These are phyloP conservation scores for Pollenia amentaria DNA, from an alignment of 2,888 invertebrate genomes.

Conservation along the genomic window DNA sequence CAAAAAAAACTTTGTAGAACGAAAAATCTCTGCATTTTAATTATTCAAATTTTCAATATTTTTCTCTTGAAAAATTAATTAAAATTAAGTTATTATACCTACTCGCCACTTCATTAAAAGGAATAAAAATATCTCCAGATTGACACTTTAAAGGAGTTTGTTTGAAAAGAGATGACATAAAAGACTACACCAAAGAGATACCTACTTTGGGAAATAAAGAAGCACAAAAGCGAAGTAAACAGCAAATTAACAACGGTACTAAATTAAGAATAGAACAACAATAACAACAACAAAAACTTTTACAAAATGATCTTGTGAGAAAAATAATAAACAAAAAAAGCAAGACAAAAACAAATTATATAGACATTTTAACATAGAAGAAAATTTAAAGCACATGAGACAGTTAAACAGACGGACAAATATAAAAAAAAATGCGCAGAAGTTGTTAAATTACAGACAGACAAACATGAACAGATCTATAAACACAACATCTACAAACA, in stretches of 20 bases:
- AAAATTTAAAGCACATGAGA: constrained; percentile 19
- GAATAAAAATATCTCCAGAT: constrained; percentile 3
- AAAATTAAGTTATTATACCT: too few species aligned
- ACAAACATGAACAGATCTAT: constrained; percentile 10
- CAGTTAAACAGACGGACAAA: not conserved
- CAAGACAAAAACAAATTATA: constrained; percentile 49
- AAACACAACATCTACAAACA: constrained; percentile 1
- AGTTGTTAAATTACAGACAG: constrained; percentile 64
- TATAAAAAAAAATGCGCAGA: constrained; percentile 71
- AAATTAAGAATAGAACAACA: constrained; percentile 43
- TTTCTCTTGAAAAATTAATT: too few species aligned
- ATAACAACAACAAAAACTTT: constrained; percentile 46
- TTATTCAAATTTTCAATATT: too few species aligned
- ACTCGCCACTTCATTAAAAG: too few species aligned
- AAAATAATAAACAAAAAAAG: constrained; percentile 35
- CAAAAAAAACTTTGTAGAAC: too few species aligned
- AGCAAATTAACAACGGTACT: constrained; percentile 35
- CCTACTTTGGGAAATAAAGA: constrained; percentile 34
- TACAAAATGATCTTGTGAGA: constrained; percentile 53
- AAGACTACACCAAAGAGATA: constrained; percentile 2
- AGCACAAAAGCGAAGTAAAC: not conserved
- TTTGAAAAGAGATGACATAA: constrained; percentile 39
- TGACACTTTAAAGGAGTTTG: constrained; percentile 48
- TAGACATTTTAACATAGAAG: constrained; percentile 24
- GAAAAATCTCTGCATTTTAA: too few species aligned